A percentile compares a stretch with the other conserved stretches of the same genome.
Evolutionary conservation across 2,113 vertebrate genomes (phyloP).

Genomic region (Microtus pennsylvanicus): DNA sequence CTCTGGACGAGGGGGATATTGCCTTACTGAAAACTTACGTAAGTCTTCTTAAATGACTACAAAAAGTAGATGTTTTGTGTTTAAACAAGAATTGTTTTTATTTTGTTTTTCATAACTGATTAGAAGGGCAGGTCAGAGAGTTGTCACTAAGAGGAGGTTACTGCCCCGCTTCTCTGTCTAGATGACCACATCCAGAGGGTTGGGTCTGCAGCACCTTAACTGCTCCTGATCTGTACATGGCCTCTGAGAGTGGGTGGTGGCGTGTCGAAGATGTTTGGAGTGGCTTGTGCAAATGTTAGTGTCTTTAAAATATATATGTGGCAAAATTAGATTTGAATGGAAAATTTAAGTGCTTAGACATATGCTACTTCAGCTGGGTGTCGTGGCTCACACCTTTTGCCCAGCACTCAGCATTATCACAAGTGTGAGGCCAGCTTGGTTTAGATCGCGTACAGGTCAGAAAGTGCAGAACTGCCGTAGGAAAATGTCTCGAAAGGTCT

Average conservation of each 20-base stretch:
- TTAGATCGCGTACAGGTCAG: background rate
- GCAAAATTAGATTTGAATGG: background rate
- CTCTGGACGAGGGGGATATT: slow-evolving; percentile 98
- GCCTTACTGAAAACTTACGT: slow-evolving; percentile 98
- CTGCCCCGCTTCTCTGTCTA: slow-evolving; percentile 10
- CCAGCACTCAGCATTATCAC: background rate
- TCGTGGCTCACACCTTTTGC: background rate
- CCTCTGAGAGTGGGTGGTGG: background rate
- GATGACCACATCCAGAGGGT: background rate
- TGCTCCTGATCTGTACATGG: slow-evolving; percentile 20
- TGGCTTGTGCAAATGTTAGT: background rate
- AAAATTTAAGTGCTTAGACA: slow-evolving; percentile 15
- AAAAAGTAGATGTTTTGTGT: background rate
- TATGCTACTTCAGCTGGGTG: background rate
- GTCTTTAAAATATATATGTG: background rate
- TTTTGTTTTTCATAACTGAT: slow-evolving; percentile 49
- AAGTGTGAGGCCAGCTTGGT: background rate
- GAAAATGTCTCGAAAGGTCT: background rate
- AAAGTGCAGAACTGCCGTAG: background rate
- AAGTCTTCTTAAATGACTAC: slow-evolving; percentile 83
- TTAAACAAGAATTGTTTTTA: slow-evolving; percentile 50
- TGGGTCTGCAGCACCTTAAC: background rate
- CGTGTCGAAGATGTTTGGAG: slow-evolving; percentile 44
- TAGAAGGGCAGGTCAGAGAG: slow-evolving; percentile 1
- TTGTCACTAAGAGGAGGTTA: background rate